These are phyloP conservation scores for Urosaurus nigricauda DNA, from an alignment of 2,797 vertebrate genomes.

Conservation along the genomic window DNA sequence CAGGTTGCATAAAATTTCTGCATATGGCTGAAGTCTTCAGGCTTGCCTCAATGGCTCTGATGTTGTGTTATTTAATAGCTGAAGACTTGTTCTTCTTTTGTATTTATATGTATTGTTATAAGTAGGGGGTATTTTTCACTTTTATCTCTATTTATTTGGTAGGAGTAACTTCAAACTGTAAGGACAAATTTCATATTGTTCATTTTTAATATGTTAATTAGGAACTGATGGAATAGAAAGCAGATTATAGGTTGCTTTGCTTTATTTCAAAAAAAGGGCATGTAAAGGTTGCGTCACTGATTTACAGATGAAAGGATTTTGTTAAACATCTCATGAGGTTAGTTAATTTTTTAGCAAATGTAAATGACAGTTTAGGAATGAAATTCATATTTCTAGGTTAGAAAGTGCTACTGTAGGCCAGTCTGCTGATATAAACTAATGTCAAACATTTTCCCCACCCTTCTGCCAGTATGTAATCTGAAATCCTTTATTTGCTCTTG, in stretches of 20 bases:
- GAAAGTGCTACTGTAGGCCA: slow-evolving; percentile 43
- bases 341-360: slow-evolving; percentile 55
- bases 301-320: slow-evolving; percentile 59
- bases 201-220: background rate
- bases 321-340: slow-evolving; percentile 45
- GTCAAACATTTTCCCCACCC: slow-evolving; percentile 62
- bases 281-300: slow-evolving; percentile 38
- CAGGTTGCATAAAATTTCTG: background rate
- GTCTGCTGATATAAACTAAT: slow-evolving; percentile 52
- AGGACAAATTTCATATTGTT: background rate
- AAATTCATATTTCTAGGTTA: slow-evolving; percentile 55
- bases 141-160: slow-evolving; percentile 5
- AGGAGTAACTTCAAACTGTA: background rate
- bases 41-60: background rate
- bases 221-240: background rate
- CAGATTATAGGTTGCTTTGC: background rate
- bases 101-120: slow-evolving; percentile 1
- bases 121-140: background rate
- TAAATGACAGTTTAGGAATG: slow-evolving; percentile 40
- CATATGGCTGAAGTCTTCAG: background rate
- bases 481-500: slow-evolving; percentile 70
- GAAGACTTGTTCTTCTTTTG: background rate
- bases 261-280: slow-evolving; percentile 51
- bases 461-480: slow-evolving; percentile 64
- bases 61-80: background rate